A percentile compares a stretch with the other conserved stretches of the same genome.
phyloP scores from a whole-genome alignment of 1,140 invertebrate species.

The Tribolium castaneum region DNA sequence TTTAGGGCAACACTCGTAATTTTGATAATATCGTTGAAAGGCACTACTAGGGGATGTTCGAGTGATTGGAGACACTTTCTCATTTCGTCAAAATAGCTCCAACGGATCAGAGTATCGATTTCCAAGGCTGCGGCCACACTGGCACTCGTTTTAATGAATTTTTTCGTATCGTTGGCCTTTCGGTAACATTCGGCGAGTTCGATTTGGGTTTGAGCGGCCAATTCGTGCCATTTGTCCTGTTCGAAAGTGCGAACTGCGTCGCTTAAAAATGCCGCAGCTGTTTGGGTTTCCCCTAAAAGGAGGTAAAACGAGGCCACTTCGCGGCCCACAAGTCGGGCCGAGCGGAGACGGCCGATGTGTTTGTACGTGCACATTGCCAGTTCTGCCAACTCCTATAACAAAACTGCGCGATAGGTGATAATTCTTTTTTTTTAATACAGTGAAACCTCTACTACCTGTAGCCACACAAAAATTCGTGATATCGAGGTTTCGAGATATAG shows the following conservation, averaged over 20 bases:
- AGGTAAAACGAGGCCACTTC: conserved; percentile 93
- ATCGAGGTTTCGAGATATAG: no score
- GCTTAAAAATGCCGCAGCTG: conserved; percentile 88
- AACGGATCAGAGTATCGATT: conserved; percentile 78
- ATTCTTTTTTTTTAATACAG: no score
- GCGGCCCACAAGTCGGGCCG: conserved; percentile 86
- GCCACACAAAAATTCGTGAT: no score
- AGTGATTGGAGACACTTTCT: conserved; percentile 73
- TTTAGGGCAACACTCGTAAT: conserved; percentile 66
- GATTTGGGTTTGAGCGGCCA: conserved; percentile 84
- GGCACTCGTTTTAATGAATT: conserved; percentile 80
- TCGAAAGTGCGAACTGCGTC: conserved; percentile 89
- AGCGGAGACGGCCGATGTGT: conserved; percentile 88
- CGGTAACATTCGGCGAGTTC: conserved; percentile 89
- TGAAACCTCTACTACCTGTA: no score
- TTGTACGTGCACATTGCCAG: conserved; percentile 97
- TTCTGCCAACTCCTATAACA: conserved; percentile 84
- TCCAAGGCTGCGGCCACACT: conserved; percentile 79
- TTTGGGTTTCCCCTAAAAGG: conserved; percentile 85
- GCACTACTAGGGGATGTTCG: conserved; percentile 58
- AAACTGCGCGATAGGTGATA: not conserved
- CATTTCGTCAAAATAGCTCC: conserved; percentile 83
- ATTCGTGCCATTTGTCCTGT: conserved; percentile 85
- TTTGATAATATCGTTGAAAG: conserved; percentile 65
- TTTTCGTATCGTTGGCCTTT: conserved; percentile 79